phyloP scores from a whole-genome alignment of 2,113 vertebrate species.

The Abramis brama region DNA sequence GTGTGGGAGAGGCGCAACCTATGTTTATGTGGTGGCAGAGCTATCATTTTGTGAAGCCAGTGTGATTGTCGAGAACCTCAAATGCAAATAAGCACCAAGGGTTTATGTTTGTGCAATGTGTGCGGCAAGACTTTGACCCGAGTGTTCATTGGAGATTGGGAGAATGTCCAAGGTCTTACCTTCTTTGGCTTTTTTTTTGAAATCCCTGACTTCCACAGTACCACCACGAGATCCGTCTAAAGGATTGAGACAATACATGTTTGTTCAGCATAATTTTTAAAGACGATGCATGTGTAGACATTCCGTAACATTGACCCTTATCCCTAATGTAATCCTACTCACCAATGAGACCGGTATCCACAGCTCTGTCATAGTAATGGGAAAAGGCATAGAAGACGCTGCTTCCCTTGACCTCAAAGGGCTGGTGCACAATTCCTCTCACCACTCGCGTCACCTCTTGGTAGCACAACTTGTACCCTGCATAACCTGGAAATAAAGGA shows the following conservation, averaged over 20 bases:
- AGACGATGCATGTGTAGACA: background rate
- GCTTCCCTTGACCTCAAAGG: constrained; percentile 85
- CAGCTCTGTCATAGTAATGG: constrained; percentile 94
- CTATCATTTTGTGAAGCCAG: constrained; percentile 65
- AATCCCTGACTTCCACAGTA: constrained; percentile 88
- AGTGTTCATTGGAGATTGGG: constrained; percentile 33
- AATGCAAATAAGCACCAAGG: constrained; percentile 60
- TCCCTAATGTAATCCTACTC: background rate
- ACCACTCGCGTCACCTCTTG: constrained; percentile 88
- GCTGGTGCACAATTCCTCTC: constrained; percentile 89
- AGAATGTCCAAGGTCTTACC: constrained; percentile 77
- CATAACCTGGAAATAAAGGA: constrained; percentile 77
- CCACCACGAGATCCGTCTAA: constrained; percentile 89
- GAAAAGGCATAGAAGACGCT: constrained; percentile 96
- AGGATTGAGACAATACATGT: constrained; percentile 55
- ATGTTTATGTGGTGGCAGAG: constrained; percentile 56
- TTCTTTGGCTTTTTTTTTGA: constrained; percentile 93
- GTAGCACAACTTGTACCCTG: constrained; percentile 92
- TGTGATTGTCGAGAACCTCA: constrained; percentile 61
- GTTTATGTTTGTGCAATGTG: constrained; percentile 61
- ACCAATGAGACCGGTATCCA: constrained; percentile 91
- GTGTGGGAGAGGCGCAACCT: constrained; percentile 55
- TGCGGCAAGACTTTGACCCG: constrained; percentile 50
- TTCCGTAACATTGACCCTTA: background rate
- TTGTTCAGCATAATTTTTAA: background rate